Conservation (phyloP, 2,888 invertebrate genomes). For the Coelopa pilipes region DNA sequence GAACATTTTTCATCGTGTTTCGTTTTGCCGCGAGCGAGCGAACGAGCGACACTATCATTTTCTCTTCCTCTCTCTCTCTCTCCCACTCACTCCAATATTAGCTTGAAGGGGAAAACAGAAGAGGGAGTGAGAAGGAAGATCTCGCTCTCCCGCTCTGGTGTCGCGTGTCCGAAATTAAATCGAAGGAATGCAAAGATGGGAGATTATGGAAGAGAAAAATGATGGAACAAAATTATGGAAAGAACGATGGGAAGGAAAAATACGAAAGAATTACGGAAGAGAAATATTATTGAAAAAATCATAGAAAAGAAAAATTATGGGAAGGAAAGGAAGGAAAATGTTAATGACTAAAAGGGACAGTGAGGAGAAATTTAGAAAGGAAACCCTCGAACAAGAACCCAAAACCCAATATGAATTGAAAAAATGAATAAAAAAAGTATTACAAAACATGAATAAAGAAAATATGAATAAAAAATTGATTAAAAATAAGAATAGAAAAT, state of each 20-base stretch:
- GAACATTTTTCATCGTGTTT: no score
- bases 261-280: neutral
- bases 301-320: neutral
- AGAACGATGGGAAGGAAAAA: neutral
- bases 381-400: neutral
- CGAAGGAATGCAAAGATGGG: neutral
- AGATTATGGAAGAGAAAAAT: constrained; percentile 1
- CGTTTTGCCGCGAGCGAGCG: no score
- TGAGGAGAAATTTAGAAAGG: neutral
- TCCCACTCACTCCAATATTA: no score
- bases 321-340: neutral
- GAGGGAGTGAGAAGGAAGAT: no score
- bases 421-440: neutral
- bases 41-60: no score
- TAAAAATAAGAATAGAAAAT: neutral
- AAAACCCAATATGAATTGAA: neutral
- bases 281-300: neutral
- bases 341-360: neutral
- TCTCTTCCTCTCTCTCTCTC: no score
- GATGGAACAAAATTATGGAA: neutral
- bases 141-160: no score
- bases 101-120: neutral
- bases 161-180: neutral
- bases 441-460: no score
- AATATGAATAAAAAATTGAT: neutral